Percentiles rank a stretch among this genome's conserved stretches.
Evolutionary conservation across 2,113 vertebrate species (phyloP).

Genomic region (Alces alces): DNA sequence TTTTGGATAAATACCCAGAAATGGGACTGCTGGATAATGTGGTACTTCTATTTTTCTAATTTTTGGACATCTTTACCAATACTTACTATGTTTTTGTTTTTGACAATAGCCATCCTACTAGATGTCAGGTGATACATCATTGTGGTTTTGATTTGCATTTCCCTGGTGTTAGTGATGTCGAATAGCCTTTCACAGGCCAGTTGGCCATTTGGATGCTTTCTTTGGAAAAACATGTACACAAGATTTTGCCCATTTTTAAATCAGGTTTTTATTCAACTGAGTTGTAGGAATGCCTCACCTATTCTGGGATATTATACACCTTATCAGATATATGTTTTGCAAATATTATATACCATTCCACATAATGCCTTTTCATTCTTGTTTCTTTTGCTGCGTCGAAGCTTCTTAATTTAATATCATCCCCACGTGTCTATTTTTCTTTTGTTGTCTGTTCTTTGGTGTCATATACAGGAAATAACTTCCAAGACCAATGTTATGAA

Average conservation of each 20-base stretch:
- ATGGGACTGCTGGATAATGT: background rate
- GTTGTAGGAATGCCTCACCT: background rate
- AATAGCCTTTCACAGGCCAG: background rate
- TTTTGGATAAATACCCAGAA: background rate
- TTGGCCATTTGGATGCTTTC: background rate
- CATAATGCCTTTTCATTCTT: background rate
- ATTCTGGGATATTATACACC: background rate
- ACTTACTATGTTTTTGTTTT: background rate
- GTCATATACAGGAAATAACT: background rate
- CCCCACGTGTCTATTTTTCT: background rate
- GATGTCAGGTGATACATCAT: background rate
- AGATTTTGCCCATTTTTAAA: background rate
- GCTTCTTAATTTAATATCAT: background rate
- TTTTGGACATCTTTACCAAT: background rate
- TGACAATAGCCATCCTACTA: background rate
- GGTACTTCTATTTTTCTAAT: background rate
- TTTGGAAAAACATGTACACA: background rate
- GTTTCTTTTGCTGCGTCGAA: background rate
- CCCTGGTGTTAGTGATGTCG: background rate
- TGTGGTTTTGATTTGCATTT: background rate
- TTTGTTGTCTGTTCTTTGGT: background rate
- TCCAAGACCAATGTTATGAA: background rate
- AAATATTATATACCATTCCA: background rate
- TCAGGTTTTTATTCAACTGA: background rate
- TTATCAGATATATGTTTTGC: background rate